Percentiles rank a stretch among this genome's conserved stretches.
Conservation (phyloP, 2,888 invertebrate species). For the Hybos culiciformis region DNA sequence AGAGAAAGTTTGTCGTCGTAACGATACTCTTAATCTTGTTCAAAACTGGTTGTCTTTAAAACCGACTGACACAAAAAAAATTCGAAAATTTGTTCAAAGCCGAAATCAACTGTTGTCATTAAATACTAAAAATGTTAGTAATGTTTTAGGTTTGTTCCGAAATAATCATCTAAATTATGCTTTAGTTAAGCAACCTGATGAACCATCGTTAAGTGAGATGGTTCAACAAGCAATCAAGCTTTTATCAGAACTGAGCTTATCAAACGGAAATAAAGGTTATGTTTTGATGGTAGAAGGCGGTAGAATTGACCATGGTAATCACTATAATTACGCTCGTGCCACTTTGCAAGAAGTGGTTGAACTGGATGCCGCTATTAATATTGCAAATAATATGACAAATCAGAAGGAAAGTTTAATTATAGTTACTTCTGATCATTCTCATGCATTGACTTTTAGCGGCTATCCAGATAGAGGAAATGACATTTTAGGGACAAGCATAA, state of each 20-base stretch:
- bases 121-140: conserved; percentile 32
- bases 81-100: conserved; percentile 33
- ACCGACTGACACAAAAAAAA: conserved; percentile 27
- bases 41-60: conserved; percentile 40
- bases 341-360: conserved; percentile 51
- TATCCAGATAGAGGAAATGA: conserved; percentile 44
- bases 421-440: conserved; percentile 53
- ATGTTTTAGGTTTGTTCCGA: conserved; percentile 42
- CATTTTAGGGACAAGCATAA: conserved; percentile 40
- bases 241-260: conserved; percentile 25
- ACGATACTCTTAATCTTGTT: conserved; percentile 43
- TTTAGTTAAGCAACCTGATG: conserved; percentile 36
- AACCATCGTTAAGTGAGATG: conserved; percentile 46
- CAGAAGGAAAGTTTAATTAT: conserved; percentile 48
- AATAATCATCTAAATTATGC: conserved; percentile 44
- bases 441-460: conserved; percentile 47
- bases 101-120: conserved; percentile 33
- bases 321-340: conserved; percentile 43
- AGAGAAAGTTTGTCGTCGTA: conserved; percentile 34
- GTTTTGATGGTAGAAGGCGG: conserved; percentile 47
- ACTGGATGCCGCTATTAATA: conserved; percentile 47
- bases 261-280: conserved; percentile 35
- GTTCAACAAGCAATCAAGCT: conserved; percentile 43
- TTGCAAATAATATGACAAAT: conserved; percentile 38
- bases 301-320: conserved; percentile 50